A percentile compares a stretch with the other conserved stretches of the same genome.
Evolutionary conservation across 2,113 vertebrate species (phyloP).

Genomic region (Passer montanus): DNA sequence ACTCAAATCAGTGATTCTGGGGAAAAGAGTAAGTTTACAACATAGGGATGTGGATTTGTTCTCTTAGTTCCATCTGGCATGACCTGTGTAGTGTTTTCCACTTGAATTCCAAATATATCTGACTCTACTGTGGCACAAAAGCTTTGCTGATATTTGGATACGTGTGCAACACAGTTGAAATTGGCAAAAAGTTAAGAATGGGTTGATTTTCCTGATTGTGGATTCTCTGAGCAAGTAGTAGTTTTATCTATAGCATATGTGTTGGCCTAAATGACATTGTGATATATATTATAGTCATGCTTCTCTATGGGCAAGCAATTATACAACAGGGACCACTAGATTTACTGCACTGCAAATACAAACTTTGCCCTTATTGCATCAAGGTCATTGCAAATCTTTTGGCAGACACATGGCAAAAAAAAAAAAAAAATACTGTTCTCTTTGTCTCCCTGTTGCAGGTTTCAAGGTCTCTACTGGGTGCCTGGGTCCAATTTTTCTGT

Average conservation of each 20-base stretch:
- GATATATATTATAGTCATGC: not conserved
- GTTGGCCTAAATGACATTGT: not conserved
- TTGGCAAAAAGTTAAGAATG: not conserved
- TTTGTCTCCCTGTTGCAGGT: not conserved
- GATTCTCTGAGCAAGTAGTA: not conserved
- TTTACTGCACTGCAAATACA: not conserved
- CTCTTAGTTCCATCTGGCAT: not conserved
- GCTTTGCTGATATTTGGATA: not conserved
- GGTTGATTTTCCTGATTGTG: not conserved
- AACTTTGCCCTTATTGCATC: not conserved
- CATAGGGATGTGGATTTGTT: not conserved
- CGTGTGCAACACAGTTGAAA: not conserved
- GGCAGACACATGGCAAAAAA: not conserved
- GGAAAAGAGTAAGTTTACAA: not conserved
- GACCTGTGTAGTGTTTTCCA: not conserved
- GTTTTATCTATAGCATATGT: not conserved
- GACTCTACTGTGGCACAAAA: not conserved
- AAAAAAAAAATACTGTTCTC: not conserved
- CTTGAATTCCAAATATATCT: not conserved
- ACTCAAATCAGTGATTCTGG: not conserved
- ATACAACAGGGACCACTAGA: not conserved
- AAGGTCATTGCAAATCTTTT: constrained; percentile 2
- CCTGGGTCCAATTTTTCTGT: not conserved
- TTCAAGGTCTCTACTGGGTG: not conserved
- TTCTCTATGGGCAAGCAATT: not conserved